phyloP scores from a whole-genome alignment of 2,888 invertebrate genomes.

The Eupsilia transversa region DNA sequence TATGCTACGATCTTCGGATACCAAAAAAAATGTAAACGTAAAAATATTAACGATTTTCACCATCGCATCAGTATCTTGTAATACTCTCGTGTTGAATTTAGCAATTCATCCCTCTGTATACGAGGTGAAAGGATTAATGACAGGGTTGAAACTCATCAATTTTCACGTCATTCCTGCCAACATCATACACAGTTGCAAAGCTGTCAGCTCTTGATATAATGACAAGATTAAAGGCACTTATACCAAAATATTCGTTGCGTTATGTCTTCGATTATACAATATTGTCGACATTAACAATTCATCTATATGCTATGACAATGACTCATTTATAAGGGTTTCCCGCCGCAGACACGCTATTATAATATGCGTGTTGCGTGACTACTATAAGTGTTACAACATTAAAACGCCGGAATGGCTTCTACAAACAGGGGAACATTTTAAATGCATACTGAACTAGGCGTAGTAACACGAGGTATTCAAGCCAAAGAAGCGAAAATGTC shows the following conservation, averaged over 20 bases:
- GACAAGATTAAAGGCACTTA: conserved; percentile 17
- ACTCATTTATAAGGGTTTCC: conserved; percentile 59
- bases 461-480: conserved; percentile 12
- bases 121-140: conserved; percentile 53
- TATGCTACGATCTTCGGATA: conserved; percentile 16
- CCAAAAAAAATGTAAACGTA: not conserved
- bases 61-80: conserved; percentile 11
- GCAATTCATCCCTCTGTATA: conserved; percentile 52
- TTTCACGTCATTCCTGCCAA: conserved; percentile 41
- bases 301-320: conserved; percentile 47
- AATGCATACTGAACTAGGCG: conserved; percentile 12
- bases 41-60: conserved; percentile 10
- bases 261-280: conserved; percentile 40
- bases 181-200: conserved; percentile 29
- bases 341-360: conserved; percentile 48
- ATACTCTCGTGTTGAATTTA: conserved; percentile 40
- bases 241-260: conserved; percentile 8
- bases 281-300: conserved; percentile 40
- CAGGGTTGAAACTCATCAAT: conserved; percentile 60
- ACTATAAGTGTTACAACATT: conserved; percentile 49
- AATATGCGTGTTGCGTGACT: conserved; percentile 57
- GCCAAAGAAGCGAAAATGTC: conserved; percentile 28
- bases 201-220: conserved; percentile 38
- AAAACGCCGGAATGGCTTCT: conserved; percentile 26
- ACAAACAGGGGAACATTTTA: conserved; percentile 40